Evolutionary conservation across 2,113 vertebrate genomes (phyloP), one percentile per base, ranked within the genome.

Genomic region (Thalassoma bifasciatum): DNA sequence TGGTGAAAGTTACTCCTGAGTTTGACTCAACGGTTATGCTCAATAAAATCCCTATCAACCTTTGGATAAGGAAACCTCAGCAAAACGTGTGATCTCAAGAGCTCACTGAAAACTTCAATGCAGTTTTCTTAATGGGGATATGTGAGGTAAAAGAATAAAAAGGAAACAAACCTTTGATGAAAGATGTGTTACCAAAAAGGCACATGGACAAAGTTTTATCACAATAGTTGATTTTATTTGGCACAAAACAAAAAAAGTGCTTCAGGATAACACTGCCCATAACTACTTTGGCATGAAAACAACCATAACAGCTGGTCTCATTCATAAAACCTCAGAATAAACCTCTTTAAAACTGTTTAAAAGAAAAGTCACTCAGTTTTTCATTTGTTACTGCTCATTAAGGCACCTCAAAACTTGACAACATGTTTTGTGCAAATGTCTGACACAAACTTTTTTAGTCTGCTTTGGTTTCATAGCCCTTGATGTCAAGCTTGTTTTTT

Each of bases 181-280:
- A 30, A n/a, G 16, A 17, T 1, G 16, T 30, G 8, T 51, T 17
- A 4, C 17, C 2, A 51, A 66, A 26, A 75, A 75, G 77, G 81
- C 42, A 47, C 52, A 52, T 23, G 69, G 26, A 58, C 72, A 66
- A 38, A 12, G 84, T 71, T 78, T 87, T 69, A 76, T 80, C 85
- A 90, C 77, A 87, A 64, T 62, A 68, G 30, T 84, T 68, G 64
- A 72, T 86, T 91, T 92, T 91, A 90, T 93, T 94, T 92, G 90
- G 90, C 92, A 93, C 89, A 82, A 91, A 85, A 93, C 83, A 91
- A 93, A 49, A 30, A 42, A 93, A 92, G 93, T 93, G 92, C 92
- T 93, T 93, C 22, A 88, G 72, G 46, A 91, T 81, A 92, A 93
- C 88, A 92, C 87, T 92, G 84, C 59, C 82, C 75, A 79, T 77